phyloP scores from a whole-genome alignment of 2,113 vertebrate species.

The Salminus brasiliensis region DNA sequence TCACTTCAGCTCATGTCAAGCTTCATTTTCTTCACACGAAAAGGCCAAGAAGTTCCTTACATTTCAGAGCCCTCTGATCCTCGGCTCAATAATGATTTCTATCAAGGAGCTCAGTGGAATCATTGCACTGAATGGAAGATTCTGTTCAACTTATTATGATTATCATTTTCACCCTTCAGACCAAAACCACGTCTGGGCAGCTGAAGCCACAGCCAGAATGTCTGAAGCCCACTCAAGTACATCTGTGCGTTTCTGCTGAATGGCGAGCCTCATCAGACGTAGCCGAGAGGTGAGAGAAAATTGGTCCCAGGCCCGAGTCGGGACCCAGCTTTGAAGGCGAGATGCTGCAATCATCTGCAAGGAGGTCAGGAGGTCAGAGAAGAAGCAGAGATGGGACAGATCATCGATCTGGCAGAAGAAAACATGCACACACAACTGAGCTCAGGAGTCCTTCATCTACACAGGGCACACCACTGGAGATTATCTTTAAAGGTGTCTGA shows the following conservation, averaged over 20 bases:
- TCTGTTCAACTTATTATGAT: neutral
- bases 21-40: slow-evolving; percentile 6
- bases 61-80: neutral
- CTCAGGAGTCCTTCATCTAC: neutral
- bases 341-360: slow-evolving; percentile 46
- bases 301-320: slow-evolving; percentile 21
- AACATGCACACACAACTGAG: neutral
- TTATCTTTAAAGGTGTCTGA: neutral
- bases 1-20: neutral
- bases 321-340: slow-evolving; percentile 27
- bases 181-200: neutral
- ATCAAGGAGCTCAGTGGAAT: neutral
- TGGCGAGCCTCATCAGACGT: neutral
- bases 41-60: slow-evolving; percentile 7
- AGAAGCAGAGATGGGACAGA: slow-evolving; percentile 11
- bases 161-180: neutral
- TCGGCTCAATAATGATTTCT: slow-evolving; percentile 15
- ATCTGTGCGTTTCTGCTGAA: neutral
- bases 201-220: neutral
- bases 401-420: slow-evolving; percentile 36
- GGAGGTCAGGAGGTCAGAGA: slow-evolving; percentile 35
- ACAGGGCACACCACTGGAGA: neutral
- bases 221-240: neutral
- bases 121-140: slow-evolving; percentile 2
- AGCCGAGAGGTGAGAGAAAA: slow-evolving; percentile 43